Conservation (phyloP, 2,113 vertebrate species). For the Passerina amoena region DNA sequence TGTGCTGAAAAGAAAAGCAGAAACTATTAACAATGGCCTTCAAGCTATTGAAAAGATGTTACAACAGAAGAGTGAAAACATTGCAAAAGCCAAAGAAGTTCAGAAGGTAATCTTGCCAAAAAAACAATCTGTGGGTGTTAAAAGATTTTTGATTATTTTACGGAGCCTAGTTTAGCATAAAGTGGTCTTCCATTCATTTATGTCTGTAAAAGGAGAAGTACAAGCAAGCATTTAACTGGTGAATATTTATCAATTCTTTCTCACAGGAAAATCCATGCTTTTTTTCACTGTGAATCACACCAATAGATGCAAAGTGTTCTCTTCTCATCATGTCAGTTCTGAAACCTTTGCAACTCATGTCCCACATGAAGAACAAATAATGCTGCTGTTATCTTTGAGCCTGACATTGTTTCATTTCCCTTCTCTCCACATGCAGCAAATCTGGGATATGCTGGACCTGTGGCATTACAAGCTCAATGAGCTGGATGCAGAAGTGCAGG, state of each 20-base stretch:
- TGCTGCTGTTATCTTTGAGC: not conserved
- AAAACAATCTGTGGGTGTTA: not conserved
- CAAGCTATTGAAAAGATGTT: slow-evolving; percentile 81
- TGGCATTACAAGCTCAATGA: slow-evolving; percentile 86
- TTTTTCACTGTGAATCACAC: not conserved
- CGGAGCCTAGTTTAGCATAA: not conserved
- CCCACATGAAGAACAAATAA: not conserved
- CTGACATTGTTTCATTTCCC: not conserved
- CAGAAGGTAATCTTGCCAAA: slow-evolving; percentile 82
- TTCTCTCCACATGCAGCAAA: slow-evolving; percentile 71
- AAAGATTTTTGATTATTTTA: not conserved
- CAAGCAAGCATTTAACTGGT: not conserved
- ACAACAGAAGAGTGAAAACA: slow-evolving; percentile 78
- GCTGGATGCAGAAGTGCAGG: slow-evolving; percentile 87
- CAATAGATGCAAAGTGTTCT: not conserved
- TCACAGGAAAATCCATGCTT: not conserved
- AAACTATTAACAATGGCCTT: slow-evolving; percentile 82
- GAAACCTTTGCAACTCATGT: not conserved
- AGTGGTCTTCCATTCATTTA: not conserved
- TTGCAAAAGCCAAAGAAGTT: slow-evolving; percentile 81
- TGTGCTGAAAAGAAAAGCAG: slow-evolving; percentile 79
- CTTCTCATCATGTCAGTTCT: not conserved
- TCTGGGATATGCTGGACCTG: slow-evolving; percentile 88
- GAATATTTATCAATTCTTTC: not conserved
- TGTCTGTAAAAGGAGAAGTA: not conserved